phyloP scores from a whole-genome alignment of 2,113 vertebrate species.

The Capricornis sumatraensis region DNA sequence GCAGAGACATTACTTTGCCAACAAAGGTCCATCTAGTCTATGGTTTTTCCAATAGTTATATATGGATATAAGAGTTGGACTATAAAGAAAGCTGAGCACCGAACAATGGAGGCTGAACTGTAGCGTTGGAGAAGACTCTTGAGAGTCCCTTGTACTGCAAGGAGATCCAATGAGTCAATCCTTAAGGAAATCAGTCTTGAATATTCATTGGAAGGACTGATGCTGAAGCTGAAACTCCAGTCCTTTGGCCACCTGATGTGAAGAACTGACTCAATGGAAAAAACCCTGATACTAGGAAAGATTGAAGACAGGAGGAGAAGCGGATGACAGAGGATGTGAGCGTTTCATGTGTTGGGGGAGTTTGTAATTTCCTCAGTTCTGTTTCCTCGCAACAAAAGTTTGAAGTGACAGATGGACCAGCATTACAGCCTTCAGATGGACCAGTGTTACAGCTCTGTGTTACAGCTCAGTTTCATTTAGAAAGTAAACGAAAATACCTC shows the following conservation, averaged over 20 bases:
- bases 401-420: neutral
- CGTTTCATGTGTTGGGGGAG: fast-evolving
- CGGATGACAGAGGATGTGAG: neutral
- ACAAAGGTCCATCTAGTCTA: neutral
- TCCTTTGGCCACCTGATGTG: neutral
- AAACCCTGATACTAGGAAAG: neutral
- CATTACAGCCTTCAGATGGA: neutral
- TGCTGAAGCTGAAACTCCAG: neutral
- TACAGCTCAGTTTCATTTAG: neutral
- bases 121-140: neutral
- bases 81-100: fast-evolving
- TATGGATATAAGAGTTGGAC: neutral
- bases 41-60: neutral
- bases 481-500: neutral
- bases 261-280: neutral
- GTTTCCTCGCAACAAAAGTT: neutral
- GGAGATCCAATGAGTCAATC: neutral
- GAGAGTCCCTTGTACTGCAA: neutral
- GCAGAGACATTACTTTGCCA: neutral
- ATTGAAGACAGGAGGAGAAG: neutral
- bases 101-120: neutral
- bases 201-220: neutral
- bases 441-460: neutral
- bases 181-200: neutral
- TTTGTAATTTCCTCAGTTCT: neutral